Conservation (phyloP, 1,140 invertebrate genomes). For the Subanguina moxae region DNA sequence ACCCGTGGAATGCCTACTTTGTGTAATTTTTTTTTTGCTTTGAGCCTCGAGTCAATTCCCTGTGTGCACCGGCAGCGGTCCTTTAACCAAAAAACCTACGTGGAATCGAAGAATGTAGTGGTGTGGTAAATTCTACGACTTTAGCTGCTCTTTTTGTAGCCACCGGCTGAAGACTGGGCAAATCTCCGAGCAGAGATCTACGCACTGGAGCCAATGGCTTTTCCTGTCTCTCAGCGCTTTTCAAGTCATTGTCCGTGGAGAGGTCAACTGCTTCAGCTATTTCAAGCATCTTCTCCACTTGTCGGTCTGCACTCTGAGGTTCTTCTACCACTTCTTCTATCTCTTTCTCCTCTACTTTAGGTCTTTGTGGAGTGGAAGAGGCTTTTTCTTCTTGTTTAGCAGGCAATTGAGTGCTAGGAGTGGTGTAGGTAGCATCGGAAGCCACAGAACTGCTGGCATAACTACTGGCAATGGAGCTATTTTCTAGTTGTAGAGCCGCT, state of each 20-base stretch:
- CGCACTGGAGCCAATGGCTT: conserved; percentile 2
- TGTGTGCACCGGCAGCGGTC: too few relatives aligned
- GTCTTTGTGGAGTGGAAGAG: background rate
- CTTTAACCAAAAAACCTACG: conserved; percentile 38
- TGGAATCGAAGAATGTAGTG: conserved; percentile 47
- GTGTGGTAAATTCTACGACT: conserved; percentile 34
- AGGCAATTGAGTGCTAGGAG: background rate
- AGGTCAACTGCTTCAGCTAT: background rate
- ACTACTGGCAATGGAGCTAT: too few relatives aligned
- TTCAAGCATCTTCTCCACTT: background rate
- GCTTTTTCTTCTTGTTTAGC: background rate
- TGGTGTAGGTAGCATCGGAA: conserved; percentile 22
- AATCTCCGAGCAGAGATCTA: conserved; percentile 6
- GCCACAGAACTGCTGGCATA: conserved; percentile 7
- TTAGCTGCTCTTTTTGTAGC: conserved; percentile 3
- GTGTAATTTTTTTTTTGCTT: too few relatives aligned
- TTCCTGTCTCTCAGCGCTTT: background rate
- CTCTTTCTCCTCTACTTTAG: too few relatives aligned
- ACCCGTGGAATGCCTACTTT: too few relatives aligned
- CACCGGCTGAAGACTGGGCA: background rate
- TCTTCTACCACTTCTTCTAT: conserved; percentile 11
- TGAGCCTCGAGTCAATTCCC: too few relatives aligned
- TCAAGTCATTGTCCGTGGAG: background rate
- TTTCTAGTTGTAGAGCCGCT: too few relatives aligned
- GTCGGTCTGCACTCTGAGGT: background rate